Evolutionary conservation across 2,888 invertebrate genomes (phyloP).

Genomic region (Homarus gammarus): DNA sequence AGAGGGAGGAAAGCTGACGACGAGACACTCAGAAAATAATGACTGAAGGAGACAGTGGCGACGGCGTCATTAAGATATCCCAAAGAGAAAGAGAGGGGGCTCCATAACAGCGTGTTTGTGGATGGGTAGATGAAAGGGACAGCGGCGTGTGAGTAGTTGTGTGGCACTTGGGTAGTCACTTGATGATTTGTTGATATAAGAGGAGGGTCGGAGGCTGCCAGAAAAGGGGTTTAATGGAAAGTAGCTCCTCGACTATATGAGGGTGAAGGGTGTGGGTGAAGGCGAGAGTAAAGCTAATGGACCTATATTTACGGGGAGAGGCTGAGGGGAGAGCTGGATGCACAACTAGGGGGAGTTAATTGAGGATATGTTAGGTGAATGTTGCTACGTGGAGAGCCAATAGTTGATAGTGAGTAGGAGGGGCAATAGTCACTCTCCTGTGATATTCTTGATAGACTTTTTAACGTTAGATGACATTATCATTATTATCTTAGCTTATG

Average conservation of each 20-base stretch:
- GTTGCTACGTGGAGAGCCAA: not conserved
- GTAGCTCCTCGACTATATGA: not conserved
- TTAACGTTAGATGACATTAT: too few species aligned
- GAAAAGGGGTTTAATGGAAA: not conserved
- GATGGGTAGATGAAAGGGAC: not conserved
- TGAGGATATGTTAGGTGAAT: slow-evolving; percentile 18
- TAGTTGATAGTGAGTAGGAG: too few species aligned
- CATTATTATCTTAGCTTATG: too few species aligned
- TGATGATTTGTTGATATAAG: slow-evolving; percentile 1
- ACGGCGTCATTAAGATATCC: too few species aligned
- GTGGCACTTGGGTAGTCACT: not conserved
- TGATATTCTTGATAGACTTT: too few species aligned
- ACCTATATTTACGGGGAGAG: slow-evolving; percentile 28
- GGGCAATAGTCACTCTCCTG: too few species aligned
- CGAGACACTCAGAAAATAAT: too few species aligned
- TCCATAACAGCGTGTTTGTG: not conserved
- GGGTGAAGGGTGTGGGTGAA: not conserved
- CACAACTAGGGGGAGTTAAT: slow-evolving; percentile 26
- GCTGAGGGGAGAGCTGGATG: slow-evolving; percentile 12
- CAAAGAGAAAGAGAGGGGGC: too few species aligned
- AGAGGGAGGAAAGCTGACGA: too few species aligned
- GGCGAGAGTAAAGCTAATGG: slow-evolving; percentile 39
- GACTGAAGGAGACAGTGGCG: too few species aligned
- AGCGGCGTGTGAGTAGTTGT: not conserved
- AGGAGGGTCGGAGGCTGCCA: not conserved